phyloP scores from a whole-genome alignment of 2,888 invertebrate genomes.

The Ephialtes manifestator region DNA sequence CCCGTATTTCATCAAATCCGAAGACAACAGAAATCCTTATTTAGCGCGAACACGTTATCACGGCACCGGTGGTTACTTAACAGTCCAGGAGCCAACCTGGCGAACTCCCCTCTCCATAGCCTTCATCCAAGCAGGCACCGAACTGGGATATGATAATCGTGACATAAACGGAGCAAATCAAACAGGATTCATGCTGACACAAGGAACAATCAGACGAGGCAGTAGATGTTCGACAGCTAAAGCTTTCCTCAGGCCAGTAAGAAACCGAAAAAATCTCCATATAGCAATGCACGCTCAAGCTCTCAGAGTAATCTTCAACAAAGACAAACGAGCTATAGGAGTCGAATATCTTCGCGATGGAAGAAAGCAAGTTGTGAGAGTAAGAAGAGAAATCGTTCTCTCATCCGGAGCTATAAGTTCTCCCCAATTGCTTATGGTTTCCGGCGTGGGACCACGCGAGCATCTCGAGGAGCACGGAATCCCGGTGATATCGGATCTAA shows the following conservation, averaged over 20 bases:
- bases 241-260: slow-evolving; percentile 93
- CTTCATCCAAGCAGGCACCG: slow-evolving; percentile 93
- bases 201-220: slow-evolving; percentile 94
- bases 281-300: slow-evolving; percentile 93
- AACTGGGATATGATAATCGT: slow-evolving; percentile 93
- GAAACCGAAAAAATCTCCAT: slow-evolving; percentile 92
- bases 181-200: slow-evolving; percentile 95
- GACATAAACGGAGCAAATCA: slow-evolving; percentile 94
- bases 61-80: slow-evolving; percentile 92
- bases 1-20: slow-evolving; percentile 95
- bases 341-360: slow-evolving; percentile 91
- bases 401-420: slow-evolving; percentile 96
- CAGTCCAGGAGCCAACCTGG: slow-evolving; percentile 95
- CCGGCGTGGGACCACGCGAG: slow-evolving; percentile 94
- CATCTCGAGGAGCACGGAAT: slow-evolving; percentile 91
- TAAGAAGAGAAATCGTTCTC: slow-evolving; percentile 93
- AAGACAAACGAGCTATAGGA: slow-evolving; percentile 91
- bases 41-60: slow-evolving; percentile 92
- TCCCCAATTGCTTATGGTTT: slow-evolving; percentile 96
- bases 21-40: slow-evolving; percentile 95
- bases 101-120: slow-evolving; percentile 93
- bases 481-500: slow-evolving; percentile 91
- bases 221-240: slow-evolving; percentile 95
- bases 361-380: slow-evolving; percentile 89
- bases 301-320: slow-evolving; percentile 90